Conservation (phyloP, 2,797 vertebrate species). For the Clamator glandarius region DNA sequence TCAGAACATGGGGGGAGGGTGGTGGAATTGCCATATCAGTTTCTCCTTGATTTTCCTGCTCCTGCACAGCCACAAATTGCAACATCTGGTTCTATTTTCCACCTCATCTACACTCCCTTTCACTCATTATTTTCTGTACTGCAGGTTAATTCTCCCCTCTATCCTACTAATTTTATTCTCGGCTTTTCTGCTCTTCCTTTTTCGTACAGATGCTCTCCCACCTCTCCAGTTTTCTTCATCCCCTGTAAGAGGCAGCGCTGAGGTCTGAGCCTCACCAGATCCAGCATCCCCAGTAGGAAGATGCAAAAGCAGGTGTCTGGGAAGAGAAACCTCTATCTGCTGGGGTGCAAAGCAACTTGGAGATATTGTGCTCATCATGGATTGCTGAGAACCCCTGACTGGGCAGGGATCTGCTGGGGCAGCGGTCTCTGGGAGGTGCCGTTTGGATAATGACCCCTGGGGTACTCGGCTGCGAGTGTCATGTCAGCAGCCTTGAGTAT, state of each 20-base stretch:
- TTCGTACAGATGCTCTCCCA: accelerated
- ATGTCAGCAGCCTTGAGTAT: background rate
- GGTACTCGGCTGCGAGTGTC: accelerated
- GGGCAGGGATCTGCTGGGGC: background rate
- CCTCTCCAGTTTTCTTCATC: background rate
- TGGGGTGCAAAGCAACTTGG: background rate
- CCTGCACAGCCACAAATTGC: conserved; percentile 4
- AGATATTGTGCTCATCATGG: background rate
- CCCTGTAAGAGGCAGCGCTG: accelerated
- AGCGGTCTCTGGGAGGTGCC: background rate
- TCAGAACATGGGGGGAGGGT: background rate
- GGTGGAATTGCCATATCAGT: background rate
- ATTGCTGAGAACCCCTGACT: background rate
- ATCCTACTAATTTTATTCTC: background rate
- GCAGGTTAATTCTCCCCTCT: background rate
- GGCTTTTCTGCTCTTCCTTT: background rate
- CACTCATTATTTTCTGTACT: background rate
- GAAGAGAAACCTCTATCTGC: background rate
- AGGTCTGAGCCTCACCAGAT: background rate
- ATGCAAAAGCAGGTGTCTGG: background rate
- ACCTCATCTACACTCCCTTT: conserved; percentile 38
- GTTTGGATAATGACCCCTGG: accelerated
- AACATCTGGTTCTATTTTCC: conserved; percentile 63
- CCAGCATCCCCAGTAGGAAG: background rate
- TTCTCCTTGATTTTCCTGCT: conserved; percentile 29